phyloP scores from a whole-genome alignment of 2,113 vertebrate genomes.

The Aepyceros melampus region DNA sequence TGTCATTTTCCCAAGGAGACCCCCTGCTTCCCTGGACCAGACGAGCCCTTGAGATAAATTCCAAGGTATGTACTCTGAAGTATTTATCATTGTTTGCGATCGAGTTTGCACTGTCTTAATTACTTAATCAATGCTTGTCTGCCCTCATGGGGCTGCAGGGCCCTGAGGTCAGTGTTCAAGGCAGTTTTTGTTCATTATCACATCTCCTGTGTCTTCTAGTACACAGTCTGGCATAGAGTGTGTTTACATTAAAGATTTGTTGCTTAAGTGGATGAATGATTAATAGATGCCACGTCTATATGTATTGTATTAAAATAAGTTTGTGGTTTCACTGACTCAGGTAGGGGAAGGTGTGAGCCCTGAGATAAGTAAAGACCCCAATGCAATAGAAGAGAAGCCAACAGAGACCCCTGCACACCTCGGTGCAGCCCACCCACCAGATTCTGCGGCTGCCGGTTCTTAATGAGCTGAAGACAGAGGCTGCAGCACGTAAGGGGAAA shows the following conservation, averaged over 20 bases:
- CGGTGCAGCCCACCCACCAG: fast-evolving
- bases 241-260: not conserved
- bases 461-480: not conserved
- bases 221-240: not conserved
- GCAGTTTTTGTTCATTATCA: not conserved
- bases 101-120: not conserved
- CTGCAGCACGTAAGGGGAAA: not conserved
- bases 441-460: not conserved
- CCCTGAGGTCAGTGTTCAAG: not conserved
- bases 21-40: not conserved
- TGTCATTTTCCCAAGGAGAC: not conserved
- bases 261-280: not conserved
- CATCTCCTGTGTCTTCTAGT: not conserved
- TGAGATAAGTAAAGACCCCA: not conserved
- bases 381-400: not conserved
- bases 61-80: not conserved
- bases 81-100: not conserved
- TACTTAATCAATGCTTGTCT: not conserved
- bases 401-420: not conserved
- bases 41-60: not conserved
- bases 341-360: not conserved
- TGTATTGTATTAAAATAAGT: not conserved
- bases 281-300: not conserved
- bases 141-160: fast-evolving
- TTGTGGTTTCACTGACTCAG: not conserved